Base-by-base conservation (phyloP, 1,140 invertebrate species). In the Metaphire vulgaris region DNA sequence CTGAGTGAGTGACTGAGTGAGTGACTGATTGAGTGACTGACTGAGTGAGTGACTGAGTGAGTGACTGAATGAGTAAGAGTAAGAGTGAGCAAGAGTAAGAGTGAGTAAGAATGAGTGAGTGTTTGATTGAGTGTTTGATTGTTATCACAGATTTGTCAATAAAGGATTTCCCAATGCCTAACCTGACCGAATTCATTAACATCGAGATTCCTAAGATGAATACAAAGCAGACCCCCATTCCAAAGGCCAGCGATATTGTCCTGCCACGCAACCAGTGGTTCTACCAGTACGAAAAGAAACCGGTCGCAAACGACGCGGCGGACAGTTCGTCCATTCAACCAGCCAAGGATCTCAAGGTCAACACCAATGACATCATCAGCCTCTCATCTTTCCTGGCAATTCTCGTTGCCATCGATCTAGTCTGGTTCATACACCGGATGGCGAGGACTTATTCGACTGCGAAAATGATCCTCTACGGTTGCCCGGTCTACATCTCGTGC, bases 251-350 rank as follows among this genome's bases (percentile, higher is more conserved):
- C 14, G 77, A 78, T 33, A 74, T 78, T 33, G 34, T 66, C 15
- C 73, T 78, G 28, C 77, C 77, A 15, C 73, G 69, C 29, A 78
- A 78, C 74, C 73, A 78, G 31, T 78, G 77, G 77, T 78, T 75
- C 68, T 78, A 75, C 29, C 67, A 78, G 67, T 75, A 70, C 68
- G 77, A 78, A 21, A 75, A 74, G 77, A 72, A 76, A 33, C 29
- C 28, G 6, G 74, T 14, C 21, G 32, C 1, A 14, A 28, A 33
- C 26, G 56, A 32, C 15, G 41, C 56, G n/a, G 21, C 56, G 1
- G 64, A 69, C 1, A 65, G 56, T 31, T 26, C n/a, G 2, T 66
- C 56, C 1, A 33, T 31, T 26, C 56, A 33, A 15, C 56, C 28
- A n/a, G 1, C 67, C 0, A 69, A 74, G 64, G n/a, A 64, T n/a